These are phyloP conservation scores for Microcebus tavaratra DNA, from an alignment of 2,113 vertebrate genomes.

Conservation along the genomic window DNA sequence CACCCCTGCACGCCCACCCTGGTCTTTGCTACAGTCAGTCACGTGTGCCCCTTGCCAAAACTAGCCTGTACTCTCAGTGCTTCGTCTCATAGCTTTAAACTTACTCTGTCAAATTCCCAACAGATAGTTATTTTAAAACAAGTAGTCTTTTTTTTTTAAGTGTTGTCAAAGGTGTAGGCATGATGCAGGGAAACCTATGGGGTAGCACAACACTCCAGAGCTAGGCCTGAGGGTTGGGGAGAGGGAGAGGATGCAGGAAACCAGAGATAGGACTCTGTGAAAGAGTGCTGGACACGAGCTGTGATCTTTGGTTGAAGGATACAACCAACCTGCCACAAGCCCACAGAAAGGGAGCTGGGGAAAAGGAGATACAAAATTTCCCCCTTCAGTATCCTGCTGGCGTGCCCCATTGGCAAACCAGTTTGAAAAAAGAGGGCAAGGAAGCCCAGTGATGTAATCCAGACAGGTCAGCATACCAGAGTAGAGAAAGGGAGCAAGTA, in stretches of 20 bases:
- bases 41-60: neutral
- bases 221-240: neutral
- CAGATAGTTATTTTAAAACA: neutral
- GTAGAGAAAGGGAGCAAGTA: fast-evolving
- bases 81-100: neutral
- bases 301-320: neutral
- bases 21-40: neutral
- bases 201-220: neutral
- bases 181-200: neutral
- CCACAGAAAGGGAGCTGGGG: neutral
- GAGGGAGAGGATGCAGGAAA: neutral
- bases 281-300: neutral
- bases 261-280: neutral
- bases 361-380: neutral
- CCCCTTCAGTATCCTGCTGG: neutral
- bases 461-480: neutral
- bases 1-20: neutral
- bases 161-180: neutral
- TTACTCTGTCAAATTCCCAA: neutral
- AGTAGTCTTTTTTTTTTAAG: neutral
- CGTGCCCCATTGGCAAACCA: neutral
- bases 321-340: neutral
- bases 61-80: neutral
- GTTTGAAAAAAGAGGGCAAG: neutral
- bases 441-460: neutral